Evolutionary conservation across 2,888 invertebrate genomes (phyloP).

Genomic region (Phortica magna): DNA sequence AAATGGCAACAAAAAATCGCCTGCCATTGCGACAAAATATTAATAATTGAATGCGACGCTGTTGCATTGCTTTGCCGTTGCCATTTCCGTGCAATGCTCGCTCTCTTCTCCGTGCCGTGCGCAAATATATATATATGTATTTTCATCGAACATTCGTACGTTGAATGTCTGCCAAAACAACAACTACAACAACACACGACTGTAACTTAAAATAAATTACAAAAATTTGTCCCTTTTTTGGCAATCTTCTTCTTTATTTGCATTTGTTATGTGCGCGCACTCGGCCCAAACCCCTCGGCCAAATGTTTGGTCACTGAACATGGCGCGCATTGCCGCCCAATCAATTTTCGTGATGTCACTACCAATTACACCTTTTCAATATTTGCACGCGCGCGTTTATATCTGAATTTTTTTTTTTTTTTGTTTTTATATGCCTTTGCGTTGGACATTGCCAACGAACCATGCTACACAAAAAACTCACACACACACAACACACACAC

Average conservation of each 20-base stretch:
- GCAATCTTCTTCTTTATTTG: slow-evolving; percentile 71
- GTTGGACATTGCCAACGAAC: not conserved
- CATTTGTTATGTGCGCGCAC: slow-evolving; percentile 67
- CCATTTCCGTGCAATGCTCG: slow-evolving; percentile 13
- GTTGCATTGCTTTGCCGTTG: slow-evolving; percentile 10
- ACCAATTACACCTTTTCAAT: slow-evolving; percentile 75
- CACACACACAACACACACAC: not conserved
- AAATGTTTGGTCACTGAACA: slow-evolving; percentile 38
- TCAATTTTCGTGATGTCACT: slow-evolving; percentile 74
- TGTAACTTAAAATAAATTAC: slow-evolving; percentile 29
- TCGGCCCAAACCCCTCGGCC: slow-evolving; percentile 33
- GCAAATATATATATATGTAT: not conserved
- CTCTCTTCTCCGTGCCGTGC: slow-evolving; percentile 36
- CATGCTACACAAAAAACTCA: not conserved
- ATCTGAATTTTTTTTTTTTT: not conserved
- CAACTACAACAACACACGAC: not conserved
- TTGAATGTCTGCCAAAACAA: slow-evolving; percentile 23
- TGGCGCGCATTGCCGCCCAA: slow-evolving; percentile 53
- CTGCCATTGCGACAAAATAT: slow-evolving; percentile 62
- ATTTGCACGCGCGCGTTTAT: slow-evolving; percentile 57
- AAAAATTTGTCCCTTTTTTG: slow-evolving; percentile 55
- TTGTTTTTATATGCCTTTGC: not conserved
- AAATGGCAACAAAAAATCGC: slow-evolving; percentile 26
- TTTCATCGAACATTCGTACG: not conserved
- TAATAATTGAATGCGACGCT: slow-evolving; percentile 69